Conservation (phyloP, 1,140 invertebrate species). For the Cataglyphis hispanica region DNA sequence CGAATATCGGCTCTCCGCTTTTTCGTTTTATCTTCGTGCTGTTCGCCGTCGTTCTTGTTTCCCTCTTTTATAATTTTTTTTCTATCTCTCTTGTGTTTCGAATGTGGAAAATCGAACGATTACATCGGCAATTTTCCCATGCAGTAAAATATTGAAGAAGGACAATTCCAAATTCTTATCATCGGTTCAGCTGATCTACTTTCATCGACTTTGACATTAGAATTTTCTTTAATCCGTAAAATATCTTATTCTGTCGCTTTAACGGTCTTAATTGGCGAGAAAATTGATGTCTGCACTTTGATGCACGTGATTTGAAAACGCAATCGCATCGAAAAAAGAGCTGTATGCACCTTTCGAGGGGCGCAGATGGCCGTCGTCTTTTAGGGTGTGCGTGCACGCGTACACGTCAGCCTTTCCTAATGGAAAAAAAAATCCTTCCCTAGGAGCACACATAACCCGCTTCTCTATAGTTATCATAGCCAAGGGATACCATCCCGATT, state of each 20-base stretch:
- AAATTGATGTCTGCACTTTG: not conserved
- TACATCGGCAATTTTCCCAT: conserved; percentile 19
- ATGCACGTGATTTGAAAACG: not conserved
- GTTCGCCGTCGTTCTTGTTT: conserved; percentile 57
- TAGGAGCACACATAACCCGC: conserved; percentile 60
- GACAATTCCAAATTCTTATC: not conserved
- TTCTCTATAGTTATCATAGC: conserved; percentile 68
- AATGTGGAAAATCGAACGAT: conserved; percentile 50
- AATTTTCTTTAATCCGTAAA: not conserved
- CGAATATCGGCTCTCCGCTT: conserved; percentile 67
- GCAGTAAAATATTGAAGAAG: not conserved
- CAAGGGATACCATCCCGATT: conserved; percentile 71
- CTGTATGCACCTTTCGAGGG: conserved; percentile 64
- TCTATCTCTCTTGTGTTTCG: conserved; percentile 37
- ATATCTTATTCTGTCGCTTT: not conserved
- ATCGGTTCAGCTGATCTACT: not conserved
- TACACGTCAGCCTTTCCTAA: conserved; percentile 43
- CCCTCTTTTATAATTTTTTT: conserved; percentile 60
- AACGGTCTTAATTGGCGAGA: not conserved
- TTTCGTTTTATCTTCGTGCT: conserved; percentile 66
- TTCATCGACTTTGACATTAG: not conserved
- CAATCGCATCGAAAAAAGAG: conserved; percentile 6
- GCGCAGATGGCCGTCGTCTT: conserved; percentile 67
- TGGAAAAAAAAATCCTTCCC: conserved; percentile 74
- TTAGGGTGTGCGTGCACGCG: conserved; percentile 50